These are phyloP conservation scores for Lepidochitona cinerea DNA, from an alignment of 2,888 invertebrate species.

Conservation along the genomic window DNA sequence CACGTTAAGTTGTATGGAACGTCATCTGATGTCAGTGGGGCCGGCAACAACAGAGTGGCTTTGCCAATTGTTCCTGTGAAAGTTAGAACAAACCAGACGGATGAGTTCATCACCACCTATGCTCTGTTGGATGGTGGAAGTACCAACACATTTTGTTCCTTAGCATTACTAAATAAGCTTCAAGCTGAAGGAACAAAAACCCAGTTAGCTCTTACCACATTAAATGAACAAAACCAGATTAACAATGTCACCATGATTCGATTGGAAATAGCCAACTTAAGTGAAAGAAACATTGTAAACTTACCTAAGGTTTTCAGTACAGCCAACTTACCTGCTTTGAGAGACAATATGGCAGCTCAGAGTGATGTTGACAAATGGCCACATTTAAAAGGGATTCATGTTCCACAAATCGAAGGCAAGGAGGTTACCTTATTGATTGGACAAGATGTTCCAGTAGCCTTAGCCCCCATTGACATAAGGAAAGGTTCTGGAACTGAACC, in stretches of 20 bases:
- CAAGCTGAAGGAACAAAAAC: background rate
- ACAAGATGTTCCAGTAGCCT: background rate
- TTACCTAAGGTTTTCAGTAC: background rate
- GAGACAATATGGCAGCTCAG: background rate
- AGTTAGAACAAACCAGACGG: background rate
- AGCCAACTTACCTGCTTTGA: background rate
- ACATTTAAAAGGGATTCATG: background rate
- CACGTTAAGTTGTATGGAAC: background rate
- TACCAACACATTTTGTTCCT: background rate
- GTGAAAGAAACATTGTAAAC: background rate
- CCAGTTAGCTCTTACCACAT: background rate
- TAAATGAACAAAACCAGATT: background rate
- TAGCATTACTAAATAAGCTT: background rate
- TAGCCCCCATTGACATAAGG: background rate
- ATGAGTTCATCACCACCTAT: background rate
- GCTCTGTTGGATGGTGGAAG: background rate
- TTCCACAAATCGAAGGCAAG: background rate
- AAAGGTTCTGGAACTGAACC: background rate
- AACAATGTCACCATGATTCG: background rate
- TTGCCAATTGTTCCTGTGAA: background rate
- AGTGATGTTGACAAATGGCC: background rate
- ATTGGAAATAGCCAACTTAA: background rate
- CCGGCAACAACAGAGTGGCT: background rate
- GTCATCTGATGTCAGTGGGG: background rate
- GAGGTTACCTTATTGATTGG: background rate